Conservation (phyloP, 2,888 invertebrate species). For the Seira sanloemensis region DNA sequence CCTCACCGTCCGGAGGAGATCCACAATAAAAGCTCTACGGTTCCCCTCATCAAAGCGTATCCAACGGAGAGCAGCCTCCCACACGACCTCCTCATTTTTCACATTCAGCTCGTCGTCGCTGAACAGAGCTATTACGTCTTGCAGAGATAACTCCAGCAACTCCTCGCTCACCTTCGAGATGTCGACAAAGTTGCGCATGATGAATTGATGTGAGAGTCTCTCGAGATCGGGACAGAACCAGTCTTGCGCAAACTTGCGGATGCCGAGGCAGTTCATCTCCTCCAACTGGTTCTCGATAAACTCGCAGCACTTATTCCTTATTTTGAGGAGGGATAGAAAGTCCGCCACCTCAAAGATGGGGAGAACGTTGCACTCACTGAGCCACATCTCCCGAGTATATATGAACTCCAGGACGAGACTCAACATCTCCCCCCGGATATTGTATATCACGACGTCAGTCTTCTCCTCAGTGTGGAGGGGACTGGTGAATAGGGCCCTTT, state of each 20-base stretch:
- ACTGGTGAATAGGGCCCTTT: slow-evolving; percentile 89
- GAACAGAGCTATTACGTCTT: slow-evolving; percentile 86
- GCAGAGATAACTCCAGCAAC: slow-evolving; percentile 83
- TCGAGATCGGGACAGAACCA: slow-evolving; percentile 84
- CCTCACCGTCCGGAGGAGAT: slow-evolving; percentile 87
- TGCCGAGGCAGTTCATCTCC: slow-evolving; percentile 88
- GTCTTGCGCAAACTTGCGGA: slow-evolving; percentile 87
- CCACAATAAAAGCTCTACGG: slow-evolving; percentile 85
- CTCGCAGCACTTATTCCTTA: slow-evolving; percentile 79
- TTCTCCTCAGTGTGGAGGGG: slow-evolving; percentile 83
- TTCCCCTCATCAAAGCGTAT: slow-evolving; percentile 86
- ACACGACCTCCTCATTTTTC: slow-evolving; percentile 90
- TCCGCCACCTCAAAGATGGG: slow-evolving; percentile 88
- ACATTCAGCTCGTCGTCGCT: slow-evolving; percentile 89
- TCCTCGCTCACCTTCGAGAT: slow-evolving; percentile 86
- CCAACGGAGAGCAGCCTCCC: slow-evolving; percentile 92
- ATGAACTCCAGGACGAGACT: slow-evolving; percentile 88
- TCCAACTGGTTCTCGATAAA: slow-evolving; percentile 83
- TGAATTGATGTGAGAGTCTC: slow-evolving; percentile 82
- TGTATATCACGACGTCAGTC: slow-evolving; percentile 84
- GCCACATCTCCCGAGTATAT: slow-evolving; percentile 86
- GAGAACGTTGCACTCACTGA: slow-evolving; percentile 87
- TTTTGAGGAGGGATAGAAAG: slow-evolving; percentile 81
- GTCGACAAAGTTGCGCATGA: slow-evolving; percentile 85
- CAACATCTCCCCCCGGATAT: slow-evolving; percentile 86